Percentiles rank a stretch among this genome's conserved stretches.
Evolutionary conservation across 2,888 invertebrate species (phyloP).

Genomic region (Sarcophaga caerulescens): DNA sequence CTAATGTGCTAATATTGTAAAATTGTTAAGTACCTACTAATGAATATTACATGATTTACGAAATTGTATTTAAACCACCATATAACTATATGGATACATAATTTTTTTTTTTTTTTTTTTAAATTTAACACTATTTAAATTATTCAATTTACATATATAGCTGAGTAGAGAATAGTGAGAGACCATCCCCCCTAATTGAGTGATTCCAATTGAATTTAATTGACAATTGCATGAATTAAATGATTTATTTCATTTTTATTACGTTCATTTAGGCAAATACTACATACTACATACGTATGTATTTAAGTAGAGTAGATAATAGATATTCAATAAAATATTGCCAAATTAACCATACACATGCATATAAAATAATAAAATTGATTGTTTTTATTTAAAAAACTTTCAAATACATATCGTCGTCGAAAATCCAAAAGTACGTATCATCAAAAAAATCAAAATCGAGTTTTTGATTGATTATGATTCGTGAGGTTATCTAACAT

Average conservation of each 20-base stretch:
- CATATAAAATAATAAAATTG: no score
- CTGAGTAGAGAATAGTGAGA: no score
- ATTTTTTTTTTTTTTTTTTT: no score
- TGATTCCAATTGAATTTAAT: constrained; percentile 75
- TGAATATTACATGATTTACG: neutral
- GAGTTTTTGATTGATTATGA: no score
- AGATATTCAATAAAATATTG: constrained; percentile 25
- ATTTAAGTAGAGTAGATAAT: neutral
- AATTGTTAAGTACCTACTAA: neutral
- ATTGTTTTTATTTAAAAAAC: constrained; percentile 15
- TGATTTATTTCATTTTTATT: constrained; percentile 76
- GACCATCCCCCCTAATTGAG: constrained; percentile 48
- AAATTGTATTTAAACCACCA: neutral
- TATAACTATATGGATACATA: no score
- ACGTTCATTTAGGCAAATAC: constrained; percentile 55
- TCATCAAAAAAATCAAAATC: no score
- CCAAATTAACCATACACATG: constrained; percentile 22
- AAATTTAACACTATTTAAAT: constrained; percentile 20
- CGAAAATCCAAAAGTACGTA: no score
- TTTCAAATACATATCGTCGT: neutral
- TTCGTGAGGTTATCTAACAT: no score
- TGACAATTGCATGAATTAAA: constrained; percentile 77
- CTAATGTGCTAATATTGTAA: neutral
- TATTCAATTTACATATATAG: neutral
- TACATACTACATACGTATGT: neutral